Evolutionary conservation across 2,888 invertebrate genomes (phyloP).

Genomic region (Standfussiana lucernea): DNA sequence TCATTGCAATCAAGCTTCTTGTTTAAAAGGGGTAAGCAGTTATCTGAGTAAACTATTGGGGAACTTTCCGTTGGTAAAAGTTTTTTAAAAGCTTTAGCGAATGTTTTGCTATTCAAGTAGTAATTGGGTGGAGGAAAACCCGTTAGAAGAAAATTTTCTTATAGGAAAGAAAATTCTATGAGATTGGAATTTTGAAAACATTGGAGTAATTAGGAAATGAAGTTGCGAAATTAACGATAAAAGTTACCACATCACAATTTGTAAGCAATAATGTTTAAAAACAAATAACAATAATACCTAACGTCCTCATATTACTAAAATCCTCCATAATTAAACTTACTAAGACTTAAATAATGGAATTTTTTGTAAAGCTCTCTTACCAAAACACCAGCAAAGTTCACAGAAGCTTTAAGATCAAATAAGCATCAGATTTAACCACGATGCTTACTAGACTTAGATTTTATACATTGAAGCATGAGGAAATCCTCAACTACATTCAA

Average conservation of each 20-base stretch:
- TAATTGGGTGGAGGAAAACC: not conserved
- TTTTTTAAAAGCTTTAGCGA: not conserved
- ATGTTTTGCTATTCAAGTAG: not conserved
- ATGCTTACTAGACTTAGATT: not conserved
- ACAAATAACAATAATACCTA: rapidly evolving
- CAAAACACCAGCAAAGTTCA: not conserved
- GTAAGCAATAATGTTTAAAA: not conserved
- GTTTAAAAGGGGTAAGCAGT: conserved; percentile 10
- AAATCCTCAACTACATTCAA: not conserved
- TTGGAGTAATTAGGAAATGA: not conserved
- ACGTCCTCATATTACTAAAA: not conserved
- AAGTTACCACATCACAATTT: not conserved
- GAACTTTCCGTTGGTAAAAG: not conserved
- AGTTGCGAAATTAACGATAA: not conserved
- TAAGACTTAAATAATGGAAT: not conserved
- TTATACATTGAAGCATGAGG: not conserved
- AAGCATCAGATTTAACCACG: not conserved
- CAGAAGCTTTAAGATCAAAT: not conserved
- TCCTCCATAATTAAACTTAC: not conserved
- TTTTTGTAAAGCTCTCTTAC: not conserved
- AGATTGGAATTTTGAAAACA: not conserved
- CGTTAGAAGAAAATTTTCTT: not conserved
- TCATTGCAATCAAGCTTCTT: conserved; percentile 25
- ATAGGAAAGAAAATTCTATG: not conserved
- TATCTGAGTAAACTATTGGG: not conserved